Percentiles rank a stretch among this genome's conserved stretches.
phyloP scores from a whole-genome alignment of 2,113 vertebrate species.

The Petaurus breviceps region DNA sequence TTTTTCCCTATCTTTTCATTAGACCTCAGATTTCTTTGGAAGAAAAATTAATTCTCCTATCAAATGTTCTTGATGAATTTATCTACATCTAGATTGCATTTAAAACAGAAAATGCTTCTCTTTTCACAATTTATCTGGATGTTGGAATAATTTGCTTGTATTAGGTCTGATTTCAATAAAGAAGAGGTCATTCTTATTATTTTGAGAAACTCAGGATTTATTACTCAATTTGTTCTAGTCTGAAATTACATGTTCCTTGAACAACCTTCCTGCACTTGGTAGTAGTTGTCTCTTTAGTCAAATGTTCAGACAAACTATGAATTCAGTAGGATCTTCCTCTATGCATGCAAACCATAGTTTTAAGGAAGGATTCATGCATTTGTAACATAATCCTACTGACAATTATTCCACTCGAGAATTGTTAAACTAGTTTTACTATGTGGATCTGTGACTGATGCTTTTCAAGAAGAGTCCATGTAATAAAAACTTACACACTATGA shows the following conservation, averaged over 20 bases:
- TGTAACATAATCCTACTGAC: neutral
- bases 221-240: no score
- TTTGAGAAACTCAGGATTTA: no score
- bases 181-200: no score
- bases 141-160: no score
- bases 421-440: no score
- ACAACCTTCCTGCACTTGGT: neutral
- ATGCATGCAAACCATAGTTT: neutral
- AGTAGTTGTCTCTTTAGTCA: neutral
- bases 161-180: no score
- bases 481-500: no score
- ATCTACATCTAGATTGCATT: neutral
- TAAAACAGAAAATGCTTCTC: no score
- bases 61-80: neutral
- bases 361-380: neutral
- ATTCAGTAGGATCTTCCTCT: neutral
- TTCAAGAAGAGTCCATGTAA: no score
- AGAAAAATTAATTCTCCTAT: neutral
- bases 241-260: neutral
- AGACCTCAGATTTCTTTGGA: neutral
- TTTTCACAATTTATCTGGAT: no score
- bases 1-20: neutral
- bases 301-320: no score
- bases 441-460: no score
- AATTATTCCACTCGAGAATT: neutral